These are phyloP conservation scores for Sepioteuthis lessoniana DNA, from an alignment of 2,888 invertebrate species.

Conservation along the genomic window DNA sequence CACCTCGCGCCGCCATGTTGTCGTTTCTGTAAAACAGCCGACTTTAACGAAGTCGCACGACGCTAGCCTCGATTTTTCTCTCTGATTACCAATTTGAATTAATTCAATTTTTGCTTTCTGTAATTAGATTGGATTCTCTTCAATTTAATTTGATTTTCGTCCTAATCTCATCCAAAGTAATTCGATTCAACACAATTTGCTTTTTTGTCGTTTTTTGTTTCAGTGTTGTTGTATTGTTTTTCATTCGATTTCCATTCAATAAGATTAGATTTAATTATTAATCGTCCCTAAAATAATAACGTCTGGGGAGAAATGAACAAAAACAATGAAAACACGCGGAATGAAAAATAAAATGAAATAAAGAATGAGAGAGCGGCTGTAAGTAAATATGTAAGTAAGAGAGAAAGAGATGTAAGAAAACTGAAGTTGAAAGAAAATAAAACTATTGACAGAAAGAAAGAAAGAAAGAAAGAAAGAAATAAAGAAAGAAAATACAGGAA, in stretches of 20 bases:
- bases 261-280: conserved; percentile 23
- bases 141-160: conserved; percentile 13
- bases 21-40: background rate
- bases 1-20: conserved; percentile 3
- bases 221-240: conserved; percentile 4
- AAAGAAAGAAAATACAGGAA: too few relatives aligned
- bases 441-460: background rate
- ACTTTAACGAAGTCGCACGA: background rate
- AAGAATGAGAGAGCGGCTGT: background rate
- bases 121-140: conserved; percentile 33
- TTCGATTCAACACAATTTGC: conserved; percentile 33
- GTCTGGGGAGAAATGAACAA: background rate
- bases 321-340: background rate
- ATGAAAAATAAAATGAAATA: background rate
- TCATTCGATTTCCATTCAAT: conserved; percentile 33
- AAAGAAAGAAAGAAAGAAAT: background rate
- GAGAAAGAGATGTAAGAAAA: background rate
- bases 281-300: conserved; percentile 33
- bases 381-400: background rate
- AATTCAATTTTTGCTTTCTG: conserved; percentile 33
- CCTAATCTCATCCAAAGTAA: conserved; percentile 33
- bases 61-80: conserved; percentile 14
- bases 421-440: too few relatives aligned
- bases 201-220: background rate
- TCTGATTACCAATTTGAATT: conserved; percentile 33